Conservation (phyloP, 1,140 invertebrate genomes). For the Scaptomyza hsui region DNA sequence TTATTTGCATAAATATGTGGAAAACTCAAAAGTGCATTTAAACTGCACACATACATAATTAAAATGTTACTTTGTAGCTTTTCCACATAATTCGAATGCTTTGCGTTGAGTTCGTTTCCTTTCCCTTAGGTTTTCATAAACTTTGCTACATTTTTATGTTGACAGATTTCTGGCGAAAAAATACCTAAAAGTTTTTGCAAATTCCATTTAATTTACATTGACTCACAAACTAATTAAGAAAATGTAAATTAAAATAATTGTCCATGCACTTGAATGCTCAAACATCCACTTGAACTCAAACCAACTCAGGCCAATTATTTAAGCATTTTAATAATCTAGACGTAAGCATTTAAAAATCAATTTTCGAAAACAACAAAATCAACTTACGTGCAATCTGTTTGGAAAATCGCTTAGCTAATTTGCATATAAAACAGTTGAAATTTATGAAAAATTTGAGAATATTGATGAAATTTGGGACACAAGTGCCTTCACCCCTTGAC, state of each 20-base stretch:
- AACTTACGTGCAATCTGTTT: constrained; percentile 49
- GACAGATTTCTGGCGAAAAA: too few relatives aligned
- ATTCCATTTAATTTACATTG: constrained; percentile 30
- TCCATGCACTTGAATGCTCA: constrained; percentile 51
- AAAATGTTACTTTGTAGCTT: constrained; percentile 53
- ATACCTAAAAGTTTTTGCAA: too few relatives aligned
- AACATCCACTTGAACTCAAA: constrained; percentile 2
- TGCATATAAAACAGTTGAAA: constrained; percentile 84
- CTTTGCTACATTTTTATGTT: too few relatives aligned
- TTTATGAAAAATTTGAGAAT: constrained; percentile 75
- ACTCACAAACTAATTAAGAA: constrained; percentile 50
- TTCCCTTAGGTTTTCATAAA: too few relatives aligned
- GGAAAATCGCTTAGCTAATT: constrained; percentile 78
- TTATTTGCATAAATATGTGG: constrained; percentile 73
- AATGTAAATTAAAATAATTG: constrained; percentile 53
- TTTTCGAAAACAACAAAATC: constrained; percentile 50
- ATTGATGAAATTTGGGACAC: constrained; percentile 79
- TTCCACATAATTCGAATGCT: constrained; percentile 31
- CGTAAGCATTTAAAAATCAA: constrained; percentile 64
- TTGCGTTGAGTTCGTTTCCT: too few relatives aligned
- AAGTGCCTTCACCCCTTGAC: constrained; percentile 61
- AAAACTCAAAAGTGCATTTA: constrained; percentile 20
- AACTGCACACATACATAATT: constrained; percentile 48
- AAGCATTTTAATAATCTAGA: constrained; percentile 55
- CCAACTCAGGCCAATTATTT: constrained; percentile 51